A percentile compares a stretch with the other conserved stretches of the same genome.
Evolutionary conservation across 2,888 invertebrate genomes (phyloP).

Genomic region (Leptinotarsa haldemani): DNA sequence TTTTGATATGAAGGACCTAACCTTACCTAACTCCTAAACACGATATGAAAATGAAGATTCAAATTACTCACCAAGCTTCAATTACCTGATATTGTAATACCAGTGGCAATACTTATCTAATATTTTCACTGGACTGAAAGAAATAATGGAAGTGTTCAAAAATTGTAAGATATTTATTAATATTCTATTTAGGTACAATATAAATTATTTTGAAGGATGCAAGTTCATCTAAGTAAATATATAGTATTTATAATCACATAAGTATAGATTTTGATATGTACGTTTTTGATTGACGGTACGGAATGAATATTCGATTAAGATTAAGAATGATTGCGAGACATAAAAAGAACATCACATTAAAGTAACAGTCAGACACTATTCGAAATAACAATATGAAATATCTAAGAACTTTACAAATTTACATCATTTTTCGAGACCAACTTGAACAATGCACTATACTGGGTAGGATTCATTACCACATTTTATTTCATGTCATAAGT

Average conservation of each 20-base stretch:
- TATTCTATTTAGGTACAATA: slow-evolving; percentile 37
- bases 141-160: background rate
- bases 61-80: no score
- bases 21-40: no score
- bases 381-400: background rate
- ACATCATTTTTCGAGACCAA: background rate
- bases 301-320: background rate
- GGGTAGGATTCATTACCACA: no score
- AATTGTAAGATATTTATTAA: slow-evolving; percentile 28
- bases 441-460: background rate
- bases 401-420: slow-evolving; percentile 7
- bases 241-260: slow-evolving; percentile 47
- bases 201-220: slow-evolving; percentile 35
- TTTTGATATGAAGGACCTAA: no score
- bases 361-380: background rate
- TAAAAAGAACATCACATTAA: background rate
- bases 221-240: slow-evolving; percentile 35
- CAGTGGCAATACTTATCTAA: no score
- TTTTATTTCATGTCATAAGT: background rate
- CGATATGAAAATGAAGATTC: no score
- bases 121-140: background rate
- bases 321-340: slow-evolving; percentile 5
- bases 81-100: no score
- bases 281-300: slow-evolving; percentile 25
- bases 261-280: slow-evolving; percentile 50